Conservation (phyloP, 2,797 vertebrate genomes). For the Chiloscyllium punctatum region DNA sequence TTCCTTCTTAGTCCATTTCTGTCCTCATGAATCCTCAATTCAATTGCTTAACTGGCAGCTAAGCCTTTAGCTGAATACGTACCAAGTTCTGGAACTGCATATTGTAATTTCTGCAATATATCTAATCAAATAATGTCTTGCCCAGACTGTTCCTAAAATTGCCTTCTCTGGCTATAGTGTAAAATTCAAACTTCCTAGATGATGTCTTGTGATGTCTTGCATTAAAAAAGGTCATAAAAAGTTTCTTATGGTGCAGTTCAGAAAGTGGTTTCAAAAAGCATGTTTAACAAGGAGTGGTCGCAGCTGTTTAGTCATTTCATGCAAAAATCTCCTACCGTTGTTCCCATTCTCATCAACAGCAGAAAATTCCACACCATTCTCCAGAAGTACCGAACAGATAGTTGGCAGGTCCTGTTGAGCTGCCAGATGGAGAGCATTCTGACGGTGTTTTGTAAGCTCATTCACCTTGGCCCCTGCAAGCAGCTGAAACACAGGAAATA, state of each 20-base stretch:
- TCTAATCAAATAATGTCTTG: too few relatives aligned
- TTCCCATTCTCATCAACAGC: constrained; percentile 95
- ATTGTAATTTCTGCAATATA: too few relatives aligned
- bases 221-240: neutral
- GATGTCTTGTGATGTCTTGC: too few relatives aligned
- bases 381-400: constrained; percentile 90
- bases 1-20: neutral
- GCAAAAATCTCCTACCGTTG: constrained; percentile 69
- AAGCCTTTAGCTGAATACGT: neutral
- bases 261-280: neutral
- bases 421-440: constrained; percentile 91
- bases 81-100: neutral
- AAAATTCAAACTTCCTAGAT: neutral
- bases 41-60: neutral
- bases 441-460: constrained; percentile 92
- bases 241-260: neutral
- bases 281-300: neutral
- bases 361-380: constrained; percentile 89
- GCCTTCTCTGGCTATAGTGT: neutral
- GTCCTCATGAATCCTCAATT: neutral
- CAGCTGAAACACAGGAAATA: constrained; percentile 60
- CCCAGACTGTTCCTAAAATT: neutral
- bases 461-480: constrained; percentile 95
- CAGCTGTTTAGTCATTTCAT: neutral
- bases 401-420: constrained; percentile 93